Percentiles rank a stretch among this genome's conserved stretches.
These are phyloP conservation scores for Diplazon laetatorius DNA, from an alignment of 2,888 invertebrate species.

Conservation along the genomic window DNA sequence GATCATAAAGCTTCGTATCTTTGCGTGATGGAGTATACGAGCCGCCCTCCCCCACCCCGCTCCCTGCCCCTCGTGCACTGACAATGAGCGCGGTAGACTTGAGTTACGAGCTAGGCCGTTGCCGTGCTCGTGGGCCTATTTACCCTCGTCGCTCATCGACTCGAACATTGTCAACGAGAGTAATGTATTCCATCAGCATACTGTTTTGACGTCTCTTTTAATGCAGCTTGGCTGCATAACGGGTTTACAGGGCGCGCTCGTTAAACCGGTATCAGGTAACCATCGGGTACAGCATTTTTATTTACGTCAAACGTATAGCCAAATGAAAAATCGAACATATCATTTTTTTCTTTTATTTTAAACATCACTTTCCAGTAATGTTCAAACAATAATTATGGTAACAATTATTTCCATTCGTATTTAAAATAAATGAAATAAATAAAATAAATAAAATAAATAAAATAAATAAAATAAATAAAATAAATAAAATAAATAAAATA, in stretches of 20 bases:
- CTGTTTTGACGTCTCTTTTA: constrained; percentile 8
- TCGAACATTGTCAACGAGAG: constrained; percentile 33
- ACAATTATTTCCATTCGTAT: too few relatives aligned
- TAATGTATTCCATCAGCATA: constrained; percentile 9
- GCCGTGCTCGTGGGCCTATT: constrained; percentile 26
- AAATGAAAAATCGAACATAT: neutral
- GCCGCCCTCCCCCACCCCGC: constrained; percentile 14
- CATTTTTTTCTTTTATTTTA: neutral
- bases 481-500: too few relatives aligned
- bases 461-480: too few relatives aligned
- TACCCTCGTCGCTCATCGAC: constrained; percentile 14
- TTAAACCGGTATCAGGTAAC: neutral
- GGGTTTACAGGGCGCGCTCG: neutral
- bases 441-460: too few relatives aligned
- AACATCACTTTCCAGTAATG: too few relatives aligned
- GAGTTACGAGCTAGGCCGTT: constrained; percentile 14
- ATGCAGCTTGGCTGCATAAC: neutral
- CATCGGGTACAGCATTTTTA: neutral
- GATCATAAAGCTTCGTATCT: constrained; percentile 61
- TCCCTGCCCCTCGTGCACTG: too few relatives aligned
- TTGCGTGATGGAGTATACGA: constrained; percentile 53
- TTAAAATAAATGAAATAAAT: too few relatives aligned
- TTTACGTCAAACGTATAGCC: neutral
- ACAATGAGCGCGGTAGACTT: constrained; percentile 7
- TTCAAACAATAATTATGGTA: too few relatives aligned